Conservation (phyloP, 2,113 vertebrate genomes). For the Brachyhypopomus gauderio region DNA sequence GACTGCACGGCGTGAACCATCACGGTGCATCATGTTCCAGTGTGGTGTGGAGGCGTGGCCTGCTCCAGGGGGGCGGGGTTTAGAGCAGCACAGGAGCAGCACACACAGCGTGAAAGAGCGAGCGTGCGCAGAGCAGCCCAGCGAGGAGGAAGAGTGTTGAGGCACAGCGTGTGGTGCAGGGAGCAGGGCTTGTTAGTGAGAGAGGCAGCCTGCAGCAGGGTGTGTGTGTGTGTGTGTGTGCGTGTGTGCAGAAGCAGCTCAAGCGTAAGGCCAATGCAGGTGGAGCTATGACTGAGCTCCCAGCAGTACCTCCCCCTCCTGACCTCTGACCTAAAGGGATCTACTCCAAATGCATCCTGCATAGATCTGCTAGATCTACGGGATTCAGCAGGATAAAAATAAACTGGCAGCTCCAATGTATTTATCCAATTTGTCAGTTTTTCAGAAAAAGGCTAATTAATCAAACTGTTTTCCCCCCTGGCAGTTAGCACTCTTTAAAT, state of each 20-base stretch:
- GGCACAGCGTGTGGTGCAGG: neutral
- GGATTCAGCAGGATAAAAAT: neutral
- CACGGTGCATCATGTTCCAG: neutral
- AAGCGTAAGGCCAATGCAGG: slow-evolving; percentile 39
- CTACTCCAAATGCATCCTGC: neutral
- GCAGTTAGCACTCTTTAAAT: no score
- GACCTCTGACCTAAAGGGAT: neutral
- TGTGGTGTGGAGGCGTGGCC: neutral
- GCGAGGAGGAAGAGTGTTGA: neutral
- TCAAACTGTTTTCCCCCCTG: no score
- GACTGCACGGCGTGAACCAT: no score
- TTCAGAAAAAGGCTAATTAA: no score
- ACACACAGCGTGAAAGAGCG: slow-evolving; percentile 1
- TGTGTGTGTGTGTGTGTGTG: neutral
- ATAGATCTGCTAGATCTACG: neutral
- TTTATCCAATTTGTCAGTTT: no score
- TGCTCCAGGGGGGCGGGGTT: neutral
- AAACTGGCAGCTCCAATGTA: neutral
- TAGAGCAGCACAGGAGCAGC: slow-evolving; percentile 20
- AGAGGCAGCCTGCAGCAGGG: neutral
- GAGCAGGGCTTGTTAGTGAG: neutral
- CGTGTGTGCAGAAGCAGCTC: slow-evolving; percentile 36
- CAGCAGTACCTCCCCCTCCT: slow-evolving; percentile 50
- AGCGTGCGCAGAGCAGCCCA: slow-evolving; percentile 22
- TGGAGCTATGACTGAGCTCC: slow-evolving; percentile 36